Conservation (phyloP, 2,797 vertebrate genomes). For the Pelochelys cantorii region DNA sequence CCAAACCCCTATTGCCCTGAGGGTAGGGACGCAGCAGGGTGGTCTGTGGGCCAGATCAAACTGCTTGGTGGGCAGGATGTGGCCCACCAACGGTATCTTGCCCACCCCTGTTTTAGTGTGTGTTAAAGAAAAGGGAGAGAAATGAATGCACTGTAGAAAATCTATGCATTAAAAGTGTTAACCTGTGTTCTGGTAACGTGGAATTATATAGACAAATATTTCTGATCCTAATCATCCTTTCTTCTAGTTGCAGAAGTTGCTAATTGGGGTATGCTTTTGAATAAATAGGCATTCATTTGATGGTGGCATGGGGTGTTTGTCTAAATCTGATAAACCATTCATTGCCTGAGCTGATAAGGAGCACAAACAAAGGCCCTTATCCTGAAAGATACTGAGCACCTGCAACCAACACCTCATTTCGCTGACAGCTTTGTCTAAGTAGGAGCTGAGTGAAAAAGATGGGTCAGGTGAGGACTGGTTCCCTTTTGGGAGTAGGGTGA, state of each 20-base stretch:
- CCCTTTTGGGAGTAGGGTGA: background rate
- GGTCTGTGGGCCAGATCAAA: too few relatives aligned
- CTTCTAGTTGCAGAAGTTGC: background rate
- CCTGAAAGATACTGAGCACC: background rate
- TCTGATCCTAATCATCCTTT: slow-evolving; percentile 32
- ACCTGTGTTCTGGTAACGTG: slow-evolving; percentile 28
- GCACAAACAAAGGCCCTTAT: slow-evolving; percentile 10
- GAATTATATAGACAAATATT: slow-evolving; percentile 49
- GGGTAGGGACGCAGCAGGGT: too few relatives aligned
- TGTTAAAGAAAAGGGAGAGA: background rate
- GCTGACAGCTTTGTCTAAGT: slow-evolving; percentile 5
- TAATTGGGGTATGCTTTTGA: accelerated
- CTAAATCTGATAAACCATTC: slow-evolving; percentile 23
- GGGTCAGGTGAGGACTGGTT: background rate
- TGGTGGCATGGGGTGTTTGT: background rate
- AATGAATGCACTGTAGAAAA: background rate
- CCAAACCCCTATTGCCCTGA: too few relatives aligned
- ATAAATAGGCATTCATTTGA: background rate
- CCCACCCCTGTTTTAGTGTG: background rate
- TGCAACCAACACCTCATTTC: slow-evolving; percentile 13
- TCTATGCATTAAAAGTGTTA: slow-evolving; percentile 39
- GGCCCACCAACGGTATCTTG: too few relatives aligned
- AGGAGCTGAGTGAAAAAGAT: background rate
- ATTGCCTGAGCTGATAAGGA: slow-evolving; percentile 11
- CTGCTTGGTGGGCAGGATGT: too few relatives aligned